Conservation (phyloP, 2,113 vertebrate species). For the Phocoena phocoena region DNA sequence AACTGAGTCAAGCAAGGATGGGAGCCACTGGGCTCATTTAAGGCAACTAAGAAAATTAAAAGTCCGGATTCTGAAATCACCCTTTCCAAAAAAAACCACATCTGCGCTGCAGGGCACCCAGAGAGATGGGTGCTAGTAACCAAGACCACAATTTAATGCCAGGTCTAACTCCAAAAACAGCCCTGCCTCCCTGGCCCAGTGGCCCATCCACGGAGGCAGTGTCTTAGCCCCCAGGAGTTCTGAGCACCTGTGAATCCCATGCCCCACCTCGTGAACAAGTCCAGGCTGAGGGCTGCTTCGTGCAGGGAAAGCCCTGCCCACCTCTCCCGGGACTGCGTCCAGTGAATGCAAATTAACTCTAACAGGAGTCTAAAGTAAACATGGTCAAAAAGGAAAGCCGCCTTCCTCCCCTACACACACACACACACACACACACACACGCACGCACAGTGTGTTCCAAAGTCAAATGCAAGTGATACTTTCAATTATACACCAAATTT, state of each 20-base stretch:
- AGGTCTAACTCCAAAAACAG: not conserved
- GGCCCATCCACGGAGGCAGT: accelerated
- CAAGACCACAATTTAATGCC: not conserved
- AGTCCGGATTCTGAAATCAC: not conserved
- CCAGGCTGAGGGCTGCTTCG: not conserved
- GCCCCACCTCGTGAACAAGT: not conserved
- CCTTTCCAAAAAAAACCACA: not conserved
- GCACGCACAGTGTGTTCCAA: not conserved
- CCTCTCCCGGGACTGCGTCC: not conserved
- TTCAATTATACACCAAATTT: slow-evolving; percentile 12
- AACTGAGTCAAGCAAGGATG: not conserved
- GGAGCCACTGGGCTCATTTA: not conserved
- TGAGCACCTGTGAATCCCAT: not conserved
- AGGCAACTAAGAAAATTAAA: not conserved
- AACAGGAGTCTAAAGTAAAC: slow-evolving; percentile 26
- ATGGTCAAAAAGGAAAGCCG: not conserved
- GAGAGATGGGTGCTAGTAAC: too few relatives aligned
- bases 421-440: not conserved
- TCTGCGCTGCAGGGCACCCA: not conserved
- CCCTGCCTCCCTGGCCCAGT: accelerated
- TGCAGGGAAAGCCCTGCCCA: not conserved
- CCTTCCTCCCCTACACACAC: not conserved
- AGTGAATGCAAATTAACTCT: not conserved
- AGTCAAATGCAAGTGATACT: slow-evolving; percentile 40
- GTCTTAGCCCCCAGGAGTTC: not conserved